Evolutionary conservation across 2,113 vertebrate species (phyloP).

Genomic region (Aspiorhynchus laticeps): DNA sequence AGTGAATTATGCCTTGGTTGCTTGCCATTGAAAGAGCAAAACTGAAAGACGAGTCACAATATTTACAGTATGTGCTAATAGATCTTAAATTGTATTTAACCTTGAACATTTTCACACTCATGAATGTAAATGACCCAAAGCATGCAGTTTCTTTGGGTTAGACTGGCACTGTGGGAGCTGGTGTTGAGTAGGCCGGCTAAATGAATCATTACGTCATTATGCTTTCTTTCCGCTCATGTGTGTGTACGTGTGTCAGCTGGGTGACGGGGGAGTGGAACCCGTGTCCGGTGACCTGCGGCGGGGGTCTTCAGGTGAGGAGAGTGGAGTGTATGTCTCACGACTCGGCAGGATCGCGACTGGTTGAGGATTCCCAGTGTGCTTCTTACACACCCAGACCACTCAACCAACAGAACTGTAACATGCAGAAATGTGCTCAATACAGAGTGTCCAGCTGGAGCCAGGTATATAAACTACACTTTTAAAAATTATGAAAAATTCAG

Average conservation of each 20-base stretch:
- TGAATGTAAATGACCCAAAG: neutral
- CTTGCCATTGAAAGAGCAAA: neutral
- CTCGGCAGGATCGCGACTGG: constrained; percentile 72
- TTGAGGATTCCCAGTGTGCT: constrained; percentile 78
- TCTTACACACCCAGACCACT: constrained; percentile 78
- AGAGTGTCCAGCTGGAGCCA: constrained; percentile 78
- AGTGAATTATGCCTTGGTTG: neutral
- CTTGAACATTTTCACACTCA: neutral
- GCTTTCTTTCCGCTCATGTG: neutral
- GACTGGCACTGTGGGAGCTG: neutral
- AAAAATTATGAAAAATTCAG: neutral
- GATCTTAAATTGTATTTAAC: constrained; percentile 1
- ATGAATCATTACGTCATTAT: neutral
- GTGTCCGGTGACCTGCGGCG: constrained; percentile 87
- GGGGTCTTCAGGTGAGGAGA: constrained; percentile 85
- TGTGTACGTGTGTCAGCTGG: constrained; percentile 79
- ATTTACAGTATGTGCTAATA: neutral
- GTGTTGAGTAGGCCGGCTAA: neutral
- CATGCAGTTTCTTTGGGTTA: constrained; percentile 20
- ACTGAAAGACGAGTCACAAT: neutral
- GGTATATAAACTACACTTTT: constrained; percentile 67
- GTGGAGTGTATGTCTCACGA: constrained; percentile 84
- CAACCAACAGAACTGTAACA: constrained; percentile 83
- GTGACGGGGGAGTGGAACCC: constrained; percentile 82
- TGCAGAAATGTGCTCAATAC: constrained; percentile 81